phyloP scores from a whole-genome alignment of 2,113 vertebrate species.

The Suricata suricatta region DNA sequence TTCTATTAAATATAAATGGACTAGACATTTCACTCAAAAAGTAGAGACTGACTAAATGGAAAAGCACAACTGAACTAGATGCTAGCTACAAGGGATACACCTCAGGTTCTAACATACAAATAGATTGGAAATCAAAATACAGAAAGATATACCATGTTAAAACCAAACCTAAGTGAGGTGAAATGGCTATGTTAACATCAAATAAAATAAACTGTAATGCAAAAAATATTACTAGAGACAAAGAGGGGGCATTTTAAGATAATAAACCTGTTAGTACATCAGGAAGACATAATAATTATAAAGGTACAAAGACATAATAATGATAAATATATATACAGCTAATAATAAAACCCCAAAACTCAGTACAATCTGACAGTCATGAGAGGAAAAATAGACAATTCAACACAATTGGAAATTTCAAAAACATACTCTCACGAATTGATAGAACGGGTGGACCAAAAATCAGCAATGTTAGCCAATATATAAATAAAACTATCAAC shows the following conservation, averaged over 20 bases:
- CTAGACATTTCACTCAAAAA: background rate
- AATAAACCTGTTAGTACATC: background rate
- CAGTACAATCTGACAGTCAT: background rate
- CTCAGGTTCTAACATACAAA: background rate
- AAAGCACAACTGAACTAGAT: background rate
- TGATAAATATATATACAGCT: background rate
- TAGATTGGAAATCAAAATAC: background rate
- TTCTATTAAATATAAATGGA: background rate
- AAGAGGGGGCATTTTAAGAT: background rate
- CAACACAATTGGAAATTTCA: background rate
- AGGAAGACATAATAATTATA: background rate
- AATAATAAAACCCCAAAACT: background rate
- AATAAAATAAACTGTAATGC: background rate
- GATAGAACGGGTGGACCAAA: background rate
- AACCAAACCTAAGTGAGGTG: background rate
- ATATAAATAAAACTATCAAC: background rate
- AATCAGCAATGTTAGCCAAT: background rate
- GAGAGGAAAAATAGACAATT: background rate
- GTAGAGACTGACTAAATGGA: background rate
- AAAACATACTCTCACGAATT: background rate
- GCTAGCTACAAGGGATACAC: background rate
- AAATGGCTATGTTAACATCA: background rate
- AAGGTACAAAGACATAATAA: too few species aligned
- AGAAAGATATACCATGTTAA: background rate
- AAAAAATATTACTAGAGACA: background rate